A percentile compares a stretch with the other conserved stretches of the same genome.
Conservation (phyloP, 2,113 vertebrate genomes). For the Coturnix japonica region DNA sequence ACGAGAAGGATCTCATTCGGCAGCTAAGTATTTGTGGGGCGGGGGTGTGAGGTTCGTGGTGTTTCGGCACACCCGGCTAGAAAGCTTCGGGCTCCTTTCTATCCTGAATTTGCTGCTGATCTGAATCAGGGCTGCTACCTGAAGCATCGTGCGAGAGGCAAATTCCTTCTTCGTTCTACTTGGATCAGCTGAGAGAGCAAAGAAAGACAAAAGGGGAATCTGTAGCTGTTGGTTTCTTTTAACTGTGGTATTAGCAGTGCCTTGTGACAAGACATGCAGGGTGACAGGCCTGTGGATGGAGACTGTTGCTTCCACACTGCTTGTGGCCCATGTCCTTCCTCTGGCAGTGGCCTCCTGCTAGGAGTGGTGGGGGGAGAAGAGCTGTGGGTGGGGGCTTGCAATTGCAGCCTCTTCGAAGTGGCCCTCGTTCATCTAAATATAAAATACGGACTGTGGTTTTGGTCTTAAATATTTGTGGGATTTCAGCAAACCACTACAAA, state of each 20-base stretch:
- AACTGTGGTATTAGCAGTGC: not conserved
- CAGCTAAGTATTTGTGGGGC: conserved; percentile 40
- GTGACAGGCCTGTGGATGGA: not conserved
- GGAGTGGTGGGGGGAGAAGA: conserved; percentile 13
- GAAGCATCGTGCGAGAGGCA: not conserved
- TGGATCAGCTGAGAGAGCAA: not conserved
- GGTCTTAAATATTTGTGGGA: conserved; percentile 59
- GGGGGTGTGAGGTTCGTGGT: conserved; percentile 42
- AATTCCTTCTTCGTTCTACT: not conserved
- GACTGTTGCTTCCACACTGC: not conserved
- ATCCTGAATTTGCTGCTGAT: not conserved
- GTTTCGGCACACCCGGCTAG: not conserved
- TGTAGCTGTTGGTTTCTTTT: not conserved
- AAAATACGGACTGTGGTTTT: conserved; percentile 37
- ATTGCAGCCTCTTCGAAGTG: not conserved
- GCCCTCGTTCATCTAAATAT: conserved; percentile 13
- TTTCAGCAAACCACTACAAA: conserved; percentile 59
- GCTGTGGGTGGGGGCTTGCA: conserved; percentile 23
- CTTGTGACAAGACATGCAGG: not conserved
- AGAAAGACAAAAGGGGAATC: not conserved
- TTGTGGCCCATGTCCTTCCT: conserved; percentile 65
- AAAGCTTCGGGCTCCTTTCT: not conserved
- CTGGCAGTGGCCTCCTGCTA: conserved; percentile 67
- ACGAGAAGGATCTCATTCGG: conserved; percentile 52
- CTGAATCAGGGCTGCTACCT: not conserved